Evolutionary conservation across 2,113 vertebrate genomes (phyloP).

Genomic region (Pungitius pungitius): DNA sequence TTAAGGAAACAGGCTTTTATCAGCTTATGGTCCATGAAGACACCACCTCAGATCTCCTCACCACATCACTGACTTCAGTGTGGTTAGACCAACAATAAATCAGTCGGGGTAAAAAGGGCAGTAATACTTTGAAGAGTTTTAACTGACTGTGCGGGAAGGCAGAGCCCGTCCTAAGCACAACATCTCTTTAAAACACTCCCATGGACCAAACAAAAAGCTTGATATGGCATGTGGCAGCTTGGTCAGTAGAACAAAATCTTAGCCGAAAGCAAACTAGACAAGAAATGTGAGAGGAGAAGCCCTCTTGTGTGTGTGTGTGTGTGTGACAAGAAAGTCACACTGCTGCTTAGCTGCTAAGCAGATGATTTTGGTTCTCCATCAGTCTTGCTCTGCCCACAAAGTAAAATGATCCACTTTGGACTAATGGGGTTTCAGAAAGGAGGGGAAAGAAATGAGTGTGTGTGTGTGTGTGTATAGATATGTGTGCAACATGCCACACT

Average conservation of each 20-base stretch:
- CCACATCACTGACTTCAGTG: slow-evolving; percentile 12
- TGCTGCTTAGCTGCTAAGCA: slow-evolving; percentile 29
- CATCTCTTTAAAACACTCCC: slow-evolving; percentile 42
- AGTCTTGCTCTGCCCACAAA: slow-evolving; percentile 20
- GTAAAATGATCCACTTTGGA: slow-evolving; percentile 11
- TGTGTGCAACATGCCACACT: slow-evolving; percentile 17
- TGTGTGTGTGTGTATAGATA: background rate
- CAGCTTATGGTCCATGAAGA: slow-evolving; percentile 44
- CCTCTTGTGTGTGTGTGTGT: background rate
- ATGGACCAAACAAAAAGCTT: slow-evolving; percentile 40
- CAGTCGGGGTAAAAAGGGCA: slow-evolving; percentile 30
- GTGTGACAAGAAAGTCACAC: slow-evolving; percentile 17
- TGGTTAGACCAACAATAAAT: slow-evolving; percentile 11
- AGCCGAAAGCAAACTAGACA: slow-evolving; percentile 12
- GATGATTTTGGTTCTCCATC: slow-evolving; percentile 25
- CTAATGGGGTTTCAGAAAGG: background rate
- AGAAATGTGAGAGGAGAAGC: background rate
- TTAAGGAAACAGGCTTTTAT: slow-evolving; percentile 30
- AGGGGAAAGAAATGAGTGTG: background rate
- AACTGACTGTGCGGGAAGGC: slow-evolving; percentile 20
- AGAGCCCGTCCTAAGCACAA: background rate
- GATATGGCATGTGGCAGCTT: slow-evolving; percentile 34
- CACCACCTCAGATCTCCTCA: slow-evolving; percentile 14
- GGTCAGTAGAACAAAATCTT: slow-evolving; percentile 39
- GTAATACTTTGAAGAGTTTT: slow-evolving; percentile 36